These are phyloP conservation scores for Nyctereutes procyonoides DNA, from an alignment of 2,113 vertebrate genomes.

Conservation along the genomic window DNA sequence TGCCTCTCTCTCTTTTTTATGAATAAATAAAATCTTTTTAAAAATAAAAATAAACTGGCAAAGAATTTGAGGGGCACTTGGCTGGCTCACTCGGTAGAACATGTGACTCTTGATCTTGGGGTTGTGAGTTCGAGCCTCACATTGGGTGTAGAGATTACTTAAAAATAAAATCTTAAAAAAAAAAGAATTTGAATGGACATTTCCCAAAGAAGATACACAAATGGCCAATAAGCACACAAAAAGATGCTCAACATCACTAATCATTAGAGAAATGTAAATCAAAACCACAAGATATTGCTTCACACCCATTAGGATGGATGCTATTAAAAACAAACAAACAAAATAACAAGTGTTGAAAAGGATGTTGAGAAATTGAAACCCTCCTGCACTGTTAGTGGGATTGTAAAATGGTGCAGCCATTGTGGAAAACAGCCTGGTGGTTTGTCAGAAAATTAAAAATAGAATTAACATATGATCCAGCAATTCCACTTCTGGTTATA, in stretches of 20 bases:
- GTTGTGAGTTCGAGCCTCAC: neutral
- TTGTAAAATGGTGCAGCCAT: neutral
- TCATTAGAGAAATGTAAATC: neutral
- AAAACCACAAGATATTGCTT: neutral
- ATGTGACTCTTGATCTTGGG: neutral
- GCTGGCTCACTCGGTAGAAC: neutral
- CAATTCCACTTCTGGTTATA: neutral
- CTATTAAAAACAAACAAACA: neutral
- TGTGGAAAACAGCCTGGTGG: neutral
- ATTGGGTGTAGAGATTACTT: neutral
- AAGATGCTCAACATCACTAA: neutral
- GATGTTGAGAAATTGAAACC: neutral
- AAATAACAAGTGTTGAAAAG: neutral
- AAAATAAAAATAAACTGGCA: too few species aligned
- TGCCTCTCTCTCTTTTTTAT: too few species aligned
- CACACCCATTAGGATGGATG: neutral
- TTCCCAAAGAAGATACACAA: neutral
- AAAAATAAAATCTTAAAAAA: neutral
- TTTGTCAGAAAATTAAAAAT: neutral
- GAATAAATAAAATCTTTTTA: too few species aligned
- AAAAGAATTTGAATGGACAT: neutral
- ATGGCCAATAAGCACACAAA: neutral
- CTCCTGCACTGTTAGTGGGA: neutral
- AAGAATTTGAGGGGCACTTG: too few species aligned
- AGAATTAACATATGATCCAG: neutral